Conservation (phyloP, 2,888 invertebrate species). For the Tiliacea aurago region DNA sequence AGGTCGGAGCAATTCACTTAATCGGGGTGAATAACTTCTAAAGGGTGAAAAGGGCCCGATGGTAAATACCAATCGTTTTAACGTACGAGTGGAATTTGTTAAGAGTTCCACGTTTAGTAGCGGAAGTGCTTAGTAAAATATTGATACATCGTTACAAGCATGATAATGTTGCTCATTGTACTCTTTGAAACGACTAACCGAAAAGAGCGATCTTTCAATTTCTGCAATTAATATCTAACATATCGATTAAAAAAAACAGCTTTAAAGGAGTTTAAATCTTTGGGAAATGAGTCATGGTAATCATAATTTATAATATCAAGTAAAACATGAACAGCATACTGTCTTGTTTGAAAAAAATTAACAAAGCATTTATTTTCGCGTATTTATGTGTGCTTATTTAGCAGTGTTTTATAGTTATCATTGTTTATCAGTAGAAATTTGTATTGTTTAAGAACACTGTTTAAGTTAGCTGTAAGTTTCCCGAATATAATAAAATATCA, state of each 20-base stretch:
- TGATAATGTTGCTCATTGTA: not conserved
- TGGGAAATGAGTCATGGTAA: not conserved
- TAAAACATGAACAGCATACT: too few relatives aligned
- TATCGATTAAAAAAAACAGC: not conserved
- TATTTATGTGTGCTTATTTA: too few relatives aligned
- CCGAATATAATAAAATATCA: too few relatives aligned
- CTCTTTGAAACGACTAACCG: not conserved
- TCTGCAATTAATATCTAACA: not conserved
- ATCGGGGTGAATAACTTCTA: constrained; percentile 37
- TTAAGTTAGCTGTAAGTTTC: too few relatives aligned
- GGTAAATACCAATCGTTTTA: constrained; percentile 14
- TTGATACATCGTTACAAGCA: not conserved
- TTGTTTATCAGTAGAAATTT: too few relatives aligned
- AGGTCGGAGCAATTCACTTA: constrained; percentile 31
- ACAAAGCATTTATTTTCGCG: too few relatives aligned
- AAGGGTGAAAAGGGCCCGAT: constrained; percentile 20
- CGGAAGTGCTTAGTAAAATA: not conserved
- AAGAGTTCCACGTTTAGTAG: constrained; percentile 3
- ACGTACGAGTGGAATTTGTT: not conserved
- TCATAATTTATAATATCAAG: not conserved
- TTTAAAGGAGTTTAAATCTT: not conserved
- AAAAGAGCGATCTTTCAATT: too few relatives aligned
- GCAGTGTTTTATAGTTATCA: too few relatives aligned
- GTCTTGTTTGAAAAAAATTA: too few relatives aligned
- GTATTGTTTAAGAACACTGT: too few relatives aligned